Base-by-base conservation (phyloP, 2,113 vertebrate genomes). In the Tapirus terrestris region DNA sequence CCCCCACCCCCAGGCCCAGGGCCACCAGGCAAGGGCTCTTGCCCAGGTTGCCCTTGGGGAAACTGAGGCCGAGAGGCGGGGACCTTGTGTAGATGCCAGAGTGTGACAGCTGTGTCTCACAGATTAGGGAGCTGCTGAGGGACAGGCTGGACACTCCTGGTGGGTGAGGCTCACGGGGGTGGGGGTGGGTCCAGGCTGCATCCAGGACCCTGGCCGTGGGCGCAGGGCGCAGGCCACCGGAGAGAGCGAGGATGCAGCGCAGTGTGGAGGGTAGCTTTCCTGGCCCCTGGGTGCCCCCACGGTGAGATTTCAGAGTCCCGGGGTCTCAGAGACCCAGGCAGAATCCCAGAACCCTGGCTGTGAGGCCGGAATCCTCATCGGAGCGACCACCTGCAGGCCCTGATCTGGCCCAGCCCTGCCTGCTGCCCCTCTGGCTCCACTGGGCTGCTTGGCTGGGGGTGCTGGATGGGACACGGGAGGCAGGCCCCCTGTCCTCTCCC, bases 81-180 rank as follows among this genome's bases (percentile, higher is more conserved):
- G 43, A 45, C 27, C 87, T 39, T n/a, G 27, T 9, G 7, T 0
- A 29, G 63, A n/a, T 33, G 16, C 25, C 25, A 27, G 48, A 58
- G 12, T 17, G 21, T 20, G 60, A n/a, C 31, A 4, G 25, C 6
- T 1, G 3, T n/a, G 18, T 1, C 20, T 12, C 8, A 1, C n/a
- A 8, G 3, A 31, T 16, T 1, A 2, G 25, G 31, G 20, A 20
- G 11, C 31, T 43, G 31, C 45, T 18, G 67, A 76, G 68, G n/a
- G 29, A 36, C 27, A 4, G 27, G 13, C 68, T n/a, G 27, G 45
- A 43, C 67, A 11, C 51, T n/a, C 25, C 31, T 17, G 29, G 33
- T 31, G 27, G 68, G 21, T 4, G 11, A 75, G 63, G 53, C 77
- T 29, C 14, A 2, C 0, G 21, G 12, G 31, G 36, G 21, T 9